phyloP scores from a whole-genome alignment of 2,113 vertebrate genomes.

The Podarcis cretensis region DNA sequence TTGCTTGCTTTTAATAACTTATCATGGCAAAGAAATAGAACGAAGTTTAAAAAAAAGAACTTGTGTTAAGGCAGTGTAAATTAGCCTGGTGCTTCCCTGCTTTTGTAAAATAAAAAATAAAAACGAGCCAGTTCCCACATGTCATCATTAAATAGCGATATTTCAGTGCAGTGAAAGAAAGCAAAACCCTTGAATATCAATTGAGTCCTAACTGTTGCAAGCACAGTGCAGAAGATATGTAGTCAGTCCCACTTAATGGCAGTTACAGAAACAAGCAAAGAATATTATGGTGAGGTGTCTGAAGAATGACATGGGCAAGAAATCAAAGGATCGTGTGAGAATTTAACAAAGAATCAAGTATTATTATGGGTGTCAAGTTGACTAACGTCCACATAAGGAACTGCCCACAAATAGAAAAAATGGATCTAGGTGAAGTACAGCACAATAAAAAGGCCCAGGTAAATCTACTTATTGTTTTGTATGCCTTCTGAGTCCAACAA shows the following conservation, averaged over 20 bases:
- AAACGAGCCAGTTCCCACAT: background rate
- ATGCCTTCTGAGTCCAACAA: background rate
- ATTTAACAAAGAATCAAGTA: background rate
- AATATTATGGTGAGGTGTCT: background rate
- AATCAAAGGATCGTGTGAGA: background rate
- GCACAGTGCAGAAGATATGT: background rate
- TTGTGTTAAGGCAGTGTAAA: conserved; percentile 29
- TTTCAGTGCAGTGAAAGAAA: conserved; percentile 24
- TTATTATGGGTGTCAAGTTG: background rate
- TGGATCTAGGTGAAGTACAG: background rate
- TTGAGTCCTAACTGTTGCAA: conserved; percentile 14
- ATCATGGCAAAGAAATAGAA: background rate
- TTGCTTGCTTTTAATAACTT: conserved; percentile 33
- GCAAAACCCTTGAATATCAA: conserved; percentile 28
- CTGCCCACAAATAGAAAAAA: background rate
- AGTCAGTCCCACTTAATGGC: background rate
- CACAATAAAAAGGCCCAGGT: background rate
- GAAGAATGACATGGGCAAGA: background rate
- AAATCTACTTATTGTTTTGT: background rate
- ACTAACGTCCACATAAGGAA: background rate
- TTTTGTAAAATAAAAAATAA: background rate
- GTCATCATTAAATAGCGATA: conserved; percentile 21
- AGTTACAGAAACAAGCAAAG: background rate
- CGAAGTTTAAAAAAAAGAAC: background rate
- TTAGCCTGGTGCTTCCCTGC: conserved; percentile 4